phyloP scores from a whole-genome alignment of 1,140 invertebrate genomes.

The Adelges cooleyi region DNA sequence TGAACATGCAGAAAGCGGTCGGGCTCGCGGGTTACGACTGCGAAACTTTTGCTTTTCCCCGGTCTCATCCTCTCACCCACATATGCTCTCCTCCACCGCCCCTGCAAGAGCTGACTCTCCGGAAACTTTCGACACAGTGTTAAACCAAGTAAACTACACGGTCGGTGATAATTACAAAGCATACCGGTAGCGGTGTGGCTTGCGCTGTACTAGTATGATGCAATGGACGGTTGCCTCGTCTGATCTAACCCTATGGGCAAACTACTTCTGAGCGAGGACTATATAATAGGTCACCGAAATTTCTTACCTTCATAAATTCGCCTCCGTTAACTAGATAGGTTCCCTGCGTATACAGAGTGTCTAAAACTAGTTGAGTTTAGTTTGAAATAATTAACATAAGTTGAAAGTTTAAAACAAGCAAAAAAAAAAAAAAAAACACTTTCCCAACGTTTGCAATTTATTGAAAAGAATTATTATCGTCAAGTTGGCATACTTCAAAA shows the following conservation, averaged over 20 bases:
- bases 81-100: too few relatives aligned
- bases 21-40: neutral
- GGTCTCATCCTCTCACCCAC: neutral
- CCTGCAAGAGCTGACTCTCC: neutral
- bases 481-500: too few relatives aligned
- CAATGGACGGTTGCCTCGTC: neutral
- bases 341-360: too few relatives aligned
- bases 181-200: neutral
- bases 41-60: slow-evolving; percentile 6
- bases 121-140: slow-evolving; percentile 10
- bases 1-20: too few relatives aligned
- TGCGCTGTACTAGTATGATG: neutral
- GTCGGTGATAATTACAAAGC: slow-evolving; percentile 7
- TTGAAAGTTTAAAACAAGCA: too few relatives aligned
- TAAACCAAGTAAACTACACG: slow-evolving; percentile 21
- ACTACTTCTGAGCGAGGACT: neutral
- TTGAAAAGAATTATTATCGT: too few relatives aligned
- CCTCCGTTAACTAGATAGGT: too few relatives aligned
- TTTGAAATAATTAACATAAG: too few relatives aligned
- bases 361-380: too few relatives aligned
- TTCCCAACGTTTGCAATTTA: too few relatives aligned
- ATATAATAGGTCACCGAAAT: neutral
- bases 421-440: too few relatives aligned
- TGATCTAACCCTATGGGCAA: slow-evolving; percentile 17
- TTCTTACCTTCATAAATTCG: slow-evolving; percentile 5